phyloP scores from a whole-genome alignment of 2,113 vertebrate species.

The Osmerus mordax region DNA sequence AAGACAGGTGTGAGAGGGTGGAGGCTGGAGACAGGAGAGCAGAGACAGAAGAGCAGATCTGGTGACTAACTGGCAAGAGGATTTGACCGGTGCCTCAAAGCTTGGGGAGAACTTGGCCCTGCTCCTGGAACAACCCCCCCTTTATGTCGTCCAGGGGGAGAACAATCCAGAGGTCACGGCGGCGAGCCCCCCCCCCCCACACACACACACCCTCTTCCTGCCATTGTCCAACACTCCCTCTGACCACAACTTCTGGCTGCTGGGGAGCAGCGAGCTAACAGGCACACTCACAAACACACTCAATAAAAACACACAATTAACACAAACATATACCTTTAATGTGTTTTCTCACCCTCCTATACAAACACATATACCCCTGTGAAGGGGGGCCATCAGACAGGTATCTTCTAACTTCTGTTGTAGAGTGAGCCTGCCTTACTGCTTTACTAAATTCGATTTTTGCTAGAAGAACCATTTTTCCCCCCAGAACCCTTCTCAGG shows the following conservation, averaged over 20 bases:
- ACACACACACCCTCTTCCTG: constrained; percentile 59
- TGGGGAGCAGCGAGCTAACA: neutral
- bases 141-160: constrained; percentile 41
- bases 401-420: too few species aligned
- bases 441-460: too few species aligned
- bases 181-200: constrained; percentile 56
- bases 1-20: constrained; percentile 30
- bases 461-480: neutral
- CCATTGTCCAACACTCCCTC: constrained; percentile 49
- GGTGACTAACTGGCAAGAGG: neutral
- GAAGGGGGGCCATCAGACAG: too few species aligned
- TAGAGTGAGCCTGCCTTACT: too few species aligned
- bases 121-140: constrained; percentile 36
- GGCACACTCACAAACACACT: neutral
- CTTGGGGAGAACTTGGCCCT: neutral
- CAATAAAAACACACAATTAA: neutral
- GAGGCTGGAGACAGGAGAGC: too few species aligned
- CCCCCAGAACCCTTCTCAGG: neutral
- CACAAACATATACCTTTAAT: neutral
- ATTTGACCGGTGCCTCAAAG: neutral
- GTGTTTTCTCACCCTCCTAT: neutral
- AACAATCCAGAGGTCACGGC: constrained; percentile 63
- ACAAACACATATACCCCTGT: too few species aligned
- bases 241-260: neutral
- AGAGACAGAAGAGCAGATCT: neutral